phyloP scores from a whole-genome alignment of 2,113 vertebrate species.

The Crotophaga sulcirostris region DNA sequence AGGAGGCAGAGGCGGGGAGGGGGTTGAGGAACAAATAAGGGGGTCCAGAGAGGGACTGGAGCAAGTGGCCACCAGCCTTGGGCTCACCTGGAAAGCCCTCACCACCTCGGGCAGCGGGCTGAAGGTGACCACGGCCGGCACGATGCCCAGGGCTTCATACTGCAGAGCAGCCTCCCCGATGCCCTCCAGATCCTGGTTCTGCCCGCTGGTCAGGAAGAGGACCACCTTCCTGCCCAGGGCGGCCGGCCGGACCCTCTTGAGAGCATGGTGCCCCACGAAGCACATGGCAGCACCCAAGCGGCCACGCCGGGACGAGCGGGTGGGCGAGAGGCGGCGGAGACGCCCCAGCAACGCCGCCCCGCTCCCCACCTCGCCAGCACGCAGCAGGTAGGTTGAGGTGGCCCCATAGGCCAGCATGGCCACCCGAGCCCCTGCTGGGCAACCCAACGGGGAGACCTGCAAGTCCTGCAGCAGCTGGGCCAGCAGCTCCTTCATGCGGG shows the following conservation, averaged over 20 bases:
- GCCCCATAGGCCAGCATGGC: background rate
- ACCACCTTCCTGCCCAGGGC: background rate
- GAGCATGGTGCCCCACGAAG: background rate
- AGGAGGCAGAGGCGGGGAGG: accelerated
- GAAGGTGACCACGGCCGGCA: background rate
- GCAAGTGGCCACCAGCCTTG: background rate
- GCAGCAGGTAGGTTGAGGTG: background rate
- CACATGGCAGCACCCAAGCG: background rate
- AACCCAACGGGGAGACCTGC: background rate
- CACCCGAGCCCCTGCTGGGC: background rate
- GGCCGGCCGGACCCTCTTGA: background rate
- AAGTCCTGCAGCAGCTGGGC: background rate
- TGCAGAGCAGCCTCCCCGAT: background rate
- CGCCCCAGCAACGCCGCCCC: background rate
- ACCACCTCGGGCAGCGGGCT: background rate
- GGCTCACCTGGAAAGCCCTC: background rate
- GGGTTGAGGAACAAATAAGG: background rate
- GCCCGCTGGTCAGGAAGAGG: background rate
- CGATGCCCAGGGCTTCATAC: background rate
- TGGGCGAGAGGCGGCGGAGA: background rate
- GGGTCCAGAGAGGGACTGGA: accelerated
- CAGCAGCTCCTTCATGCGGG: background rate
- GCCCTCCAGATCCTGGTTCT: background rate
- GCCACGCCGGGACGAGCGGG: background rate
- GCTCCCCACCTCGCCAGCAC: background rate